Percentiles rank a stretch among this genome's conserved stretches.
Evolutionary conservation across 35 echinoderm and acorn worm species (phyloP).

Genomic region (Patiria miniata): DNA sequence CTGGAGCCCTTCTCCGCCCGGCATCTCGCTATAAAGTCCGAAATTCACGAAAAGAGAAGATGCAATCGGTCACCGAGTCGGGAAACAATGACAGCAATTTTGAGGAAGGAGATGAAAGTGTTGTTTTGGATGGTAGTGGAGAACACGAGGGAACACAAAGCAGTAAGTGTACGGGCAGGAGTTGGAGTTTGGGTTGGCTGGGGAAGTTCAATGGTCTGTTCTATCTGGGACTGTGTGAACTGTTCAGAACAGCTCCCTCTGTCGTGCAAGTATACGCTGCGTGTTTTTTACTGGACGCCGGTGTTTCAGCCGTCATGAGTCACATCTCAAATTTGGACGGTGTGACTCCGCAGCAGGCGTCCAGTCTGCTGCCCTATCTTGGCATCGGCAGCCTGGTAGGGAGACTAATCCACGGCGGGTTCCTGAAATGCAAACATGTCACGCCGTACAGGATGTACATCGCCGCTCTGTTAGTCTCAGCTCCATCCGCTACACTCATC

Average conservation of each 20-base stretch:
- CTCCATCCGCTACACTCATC: background rate
- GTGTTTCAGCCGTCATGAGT: background rate
- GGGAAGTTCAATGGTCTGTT: background rate
- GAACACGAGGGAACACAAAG: background rate
- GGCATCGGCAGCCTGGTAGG: background rate
- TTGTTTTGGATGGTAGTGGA: background rate
- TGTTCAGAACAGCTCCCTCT: background rate
- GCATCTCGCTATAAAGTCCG: background rate
- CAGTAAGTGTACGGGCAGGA: background rate
- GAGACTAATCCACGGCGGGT: background rate
- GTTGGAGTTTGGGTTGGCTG: background rate
- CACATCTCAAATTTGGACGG: background rate
- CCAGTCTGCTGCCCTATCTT: background rate
- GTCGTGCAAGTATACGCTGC: background rate
- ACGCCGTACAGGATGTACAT: background rate
- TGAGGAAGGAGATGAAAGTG: background rate
- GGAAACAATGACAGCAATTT: background rate
- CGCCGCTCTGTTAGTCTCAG: background rate
- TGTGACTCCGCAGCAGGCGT: background rate
- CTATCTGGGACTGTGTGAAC: background rate
- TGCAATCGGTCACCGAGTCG: background rate
- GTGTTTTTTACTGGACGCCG: background rate
- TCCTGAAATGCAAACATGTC: background rate
- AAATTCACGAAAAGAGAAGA: background rate
- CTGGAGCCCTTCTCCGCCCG: slow-evolving; percentile 18